A percentile compares a stretch with the other conserved stretches of the same genome.
These are phyloP conservation scores for Protonibea diacanthus DNA, from an alignment of 2,797 vertebrate species.

Conservation along the genomic window DNA sequence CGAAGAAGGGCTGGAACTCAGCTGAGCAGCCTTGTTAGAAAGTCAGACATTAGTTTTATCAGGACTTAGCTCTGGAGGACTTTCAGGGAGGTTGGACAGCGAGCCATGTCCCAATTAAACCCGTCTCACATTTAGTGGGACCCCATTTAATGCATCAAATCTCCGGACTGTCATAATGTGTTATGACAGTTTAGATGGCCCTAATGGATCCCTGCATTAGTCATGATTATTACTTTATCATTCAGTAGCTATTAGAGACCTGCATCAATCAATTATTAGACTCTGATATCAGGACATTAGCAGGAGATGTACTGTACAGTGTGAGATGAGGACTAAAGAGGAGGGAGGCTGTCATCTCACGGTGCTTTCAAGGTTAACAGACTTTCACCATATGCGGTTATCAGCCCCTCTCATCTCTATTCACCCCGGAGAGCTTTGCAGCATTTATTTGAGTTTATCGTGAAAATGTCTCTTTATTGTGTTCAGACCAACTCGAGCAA, in stretches of 20 bases:
- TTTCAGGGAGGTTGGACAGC: conserved; percentile 8
- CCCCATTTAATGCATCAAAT: conserved; percentile 34
- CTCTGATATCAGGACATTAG: conserved; percentile 51
- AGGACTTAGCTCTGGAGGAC: not conserved
- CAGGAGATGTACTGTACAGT: conserved; percentile 9
- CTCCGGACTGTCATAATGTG: conserved; percentile 47
- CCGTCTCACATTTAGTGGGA: conserved; percentile 31
- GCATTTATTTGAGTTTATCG: conserved; percentile 37
- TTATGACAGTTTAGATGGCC: conserved; percentile 59
- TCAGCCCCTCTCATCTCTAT: conserved; percentile 33
- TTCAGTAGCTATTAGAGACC: conserved; percentile 66
- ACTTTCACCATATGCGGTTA: conserved; percentile 43
- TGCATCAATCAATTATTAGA: conserved; percentile 61
- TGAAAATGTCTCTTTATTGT: conserved; percentile 47
- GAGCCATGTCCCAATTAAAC: conserved; percentile 30
- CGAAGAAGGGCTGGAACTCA: conserved; percentile 17
- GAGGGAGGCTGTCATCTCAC: conserved; percentile 8
- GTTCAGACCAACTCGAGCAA: conserved; percentile 36
- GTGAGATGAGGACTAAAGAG: conserved; percentile 16
- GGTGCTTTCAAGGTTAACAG: conserved; percentile 34
- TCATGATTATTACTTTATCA: conserved; percentile 69
- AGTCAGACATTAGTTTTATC: conserved; percentile 28
- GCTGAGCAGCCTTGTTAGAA: conserved; percentile 18
- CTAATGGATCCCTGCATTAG: conserved; percentile 75
- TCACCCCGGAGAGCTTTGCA: conserved; percentile 24